A percentile compares a stretch with the other conserved stretches of the same genome.
Conservation (phyloP, 2,113 vertebrate genomes). For the Panthera uncia region DNA sequence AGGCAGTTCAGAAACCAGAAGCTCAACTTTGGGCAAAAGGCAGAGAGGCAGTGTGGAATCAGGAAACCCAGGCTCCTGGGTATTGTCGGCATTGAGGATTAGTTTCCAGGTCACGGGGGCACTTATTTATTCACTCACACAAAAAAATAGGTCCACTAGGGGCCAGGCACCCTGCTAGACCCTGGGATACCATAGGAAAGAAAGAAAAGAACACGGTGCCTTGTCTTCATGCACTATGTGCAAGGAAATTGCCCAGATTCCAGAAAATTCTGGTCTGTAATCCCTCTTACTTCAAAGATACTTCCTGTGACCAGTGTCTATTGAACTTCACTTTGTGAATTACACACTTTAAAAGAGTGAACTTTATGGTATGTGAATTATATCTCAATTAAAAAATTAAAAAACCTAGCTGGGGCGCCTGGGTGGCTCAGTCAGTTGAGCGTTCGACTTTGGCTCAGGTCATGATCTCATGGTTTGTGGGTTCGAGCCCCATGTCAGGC, state of each 20-base stretch:
- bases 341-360: neutral
- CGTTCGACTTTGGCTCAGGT: no score
- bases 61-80: neutral
- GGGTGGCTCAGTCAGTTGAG: no score
- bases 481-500: no score
- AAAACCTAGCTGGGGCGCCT: no score
- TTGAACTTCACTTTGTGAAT: neutral
- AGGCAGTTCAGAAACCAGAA: neutral
- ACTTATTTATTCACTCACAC: neutral
- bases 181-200: neutral
- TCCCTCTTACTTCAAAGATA: neutral
- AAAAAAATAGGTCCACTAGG: neutral
- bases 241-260: neutral
- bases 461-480: no score
- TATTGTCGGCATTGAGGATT: neutral
- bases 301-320: neutral
- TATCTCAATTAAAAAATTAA: neutral
- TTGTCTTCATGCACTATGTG: neutral
- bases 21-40: neutral
- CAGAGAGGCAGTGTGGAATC: neutral
- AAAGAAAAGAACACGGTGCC: neutral
- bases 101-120: neutral
- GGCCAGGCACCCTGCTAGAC: neutral
- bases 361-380: neutral
- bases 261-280: neutral